These are phyloP conservation scores for Proterorhinus semilunaris DNA, from an alignment of 2,113 vertebrate genomes.

Conservation along the genomic window DNA sequence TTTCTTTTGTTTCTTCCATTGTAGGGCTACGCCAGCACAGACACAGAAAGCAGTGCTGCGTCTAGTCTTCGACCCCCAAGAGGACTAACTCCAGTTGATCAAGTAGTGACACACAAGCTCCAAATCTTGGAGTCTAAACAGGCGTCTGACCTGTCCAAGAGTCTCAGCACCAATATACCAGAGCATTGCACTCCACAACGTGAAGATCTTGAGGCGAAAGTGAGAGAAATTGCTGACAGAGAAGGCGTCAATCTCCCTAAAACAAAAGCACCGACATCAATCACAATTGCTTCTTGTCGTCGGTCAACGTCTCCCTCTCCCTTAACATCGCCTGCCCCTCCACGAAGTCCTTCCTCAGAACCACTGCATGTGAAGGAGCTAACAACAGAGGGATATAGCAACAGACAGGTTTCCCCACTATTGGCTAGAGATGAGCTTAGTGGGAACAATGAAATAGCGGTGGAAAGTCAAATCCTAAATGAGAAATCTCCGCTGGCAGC, in stretches of 20 bases:
- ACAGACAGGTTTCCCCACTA: background rate
- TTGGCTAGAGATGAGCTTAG: background rate
- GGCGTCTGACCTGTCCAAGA: conserved; percentile 7
- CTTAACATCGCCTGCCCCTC: conserved; percentile 22
- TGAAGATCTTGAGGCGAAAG: conserved; percentile 26
- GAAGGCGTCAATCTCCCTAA: conserved; percentile 45
- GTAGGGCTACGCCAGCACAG: conserved; percentile 68
- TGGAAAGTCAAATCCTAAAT: background rate
- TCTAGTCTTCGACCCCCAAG: conserved; percentile 34
- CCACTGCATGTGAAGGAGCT: conserved; percentile 39
- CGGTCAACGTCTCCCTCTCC: conserved; percentile 56
- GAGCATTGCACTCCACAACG: background rate
- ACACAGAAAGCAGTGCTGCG: conserved; percentile 65
- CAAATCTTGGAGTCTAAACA: conserved; percentile 12
- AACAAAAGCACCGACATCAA: conserved; percentile 64
- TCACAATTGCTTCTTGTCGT: conserved; percentile 72
- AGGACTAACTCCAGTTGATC: background rate
- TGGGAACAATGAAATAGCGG: background rate
- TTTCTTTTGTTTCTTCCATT: background rate
- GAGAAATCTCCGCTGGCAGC: background rate
- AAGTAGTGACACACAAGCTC: conserved; percentile 1
- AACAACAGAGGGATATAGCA: background rate
- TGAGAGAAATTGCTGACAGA: conserved; percentile 56
- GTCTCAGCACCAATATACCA: background rate
- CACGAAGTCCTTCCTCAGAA: conserved; percentile 24